These are phyloP conservation scores for Norana najaformis DNA, from an alignment of 2,888 invertebrate species.

Conservation along the genomic window DNA sequence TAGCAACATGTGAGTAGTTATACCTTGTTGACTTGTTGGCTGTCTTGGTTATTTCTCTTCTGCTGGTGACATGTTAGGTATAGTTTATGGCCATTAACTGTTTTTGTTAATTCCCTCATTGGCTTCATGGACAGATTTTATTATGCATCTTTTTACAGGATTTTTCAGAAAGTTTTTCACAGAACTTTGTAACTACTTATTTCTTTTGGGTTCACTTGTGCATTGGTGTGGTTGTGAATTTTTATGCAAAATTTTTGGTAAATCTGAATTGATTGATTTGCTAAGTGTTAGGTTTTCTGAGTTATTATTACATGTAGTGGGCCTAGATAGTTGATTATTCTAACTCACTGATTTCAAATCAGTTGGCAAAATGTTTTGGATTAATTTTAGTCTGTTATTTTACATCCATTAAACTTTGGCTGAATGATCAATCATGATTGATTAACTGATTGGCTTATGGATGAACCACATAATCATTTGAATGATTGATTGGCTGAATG, in stretches of 20 bases:
- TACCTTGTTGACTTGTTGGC: too few relatives aligned
- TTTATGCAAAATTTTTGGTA: neutral
- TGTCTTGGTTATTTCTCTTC: too few relatives aligned
- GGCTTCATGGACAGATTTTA: neutral
- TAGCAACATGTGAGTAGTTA: constrained; percentile 15
- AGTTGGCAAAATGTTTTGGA: too few relatives aligned
- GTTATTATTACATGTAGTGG: neutral
- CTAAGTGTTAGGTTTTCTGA: neutral
- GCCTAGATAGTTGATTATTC: neutral
- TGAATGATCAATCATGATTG: too few relatives aligned
- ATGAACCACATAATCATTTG: too few relatives aligned
- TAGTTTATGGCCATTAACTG: neutral
- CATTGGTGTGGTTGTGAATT: neutral
- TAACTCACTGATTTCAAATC: neutral
- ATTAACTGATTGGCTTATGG: too few relatives aligned
- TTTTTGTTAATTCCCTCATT: neutral
- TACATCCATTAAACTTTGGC: too few relatives aligned
- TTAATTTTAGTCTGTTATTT: too few relatives aligned
- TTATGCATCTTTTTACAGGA: neutral
- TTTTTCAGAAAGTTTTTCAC: neutral
- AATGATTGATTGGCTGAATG: neutral
- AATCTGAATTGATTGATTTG: neutral
- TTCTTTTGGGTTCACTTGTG: neutral
- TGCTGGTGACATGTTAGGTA: neutral
- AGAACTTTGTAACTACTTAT: neutral